A percentile compares a stretch with the other conserved stretches of the same genome.
Conservation (phyloP, 1,140 invertebrate species). For the Brachionus rubens region DNA sequence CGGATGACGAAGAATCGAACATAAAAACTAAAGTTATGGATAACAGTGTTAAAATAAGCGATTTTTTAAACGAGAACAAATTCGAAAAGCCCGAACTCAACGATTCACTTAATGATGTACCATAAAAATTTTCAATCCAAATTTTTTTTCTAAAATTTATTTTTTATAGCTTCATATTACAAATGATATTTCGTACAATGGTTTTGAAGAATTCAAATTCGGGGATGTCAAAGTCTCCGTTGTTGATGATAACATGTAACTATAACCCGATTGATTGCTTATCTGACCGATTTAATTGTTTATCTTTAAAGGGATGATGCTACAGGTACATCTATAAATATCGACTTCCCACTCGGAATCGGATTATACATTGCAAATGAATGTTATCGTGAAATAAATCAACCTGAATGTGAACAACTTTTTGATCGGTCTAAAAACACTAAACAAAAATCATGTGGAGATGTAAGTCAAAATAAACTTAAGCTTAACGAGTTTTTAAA, state of each 20-base stretch:
- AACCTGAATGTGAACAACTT: constrained; percentile 21
- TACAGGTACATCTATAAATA: constrained; percentile 24
- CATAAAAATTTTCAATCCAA: background rate
- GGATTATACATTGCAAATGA: constrained; percentile 39
- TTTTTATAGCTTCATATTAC: constrained; percentile 26
- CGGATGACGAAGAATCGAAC: constrained; percentile 1
- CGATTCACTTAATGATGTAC: constrained; percentile 7
- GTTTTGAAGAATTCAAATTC: constrained; percentile 44
- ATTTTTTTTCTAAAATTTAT: background rate
- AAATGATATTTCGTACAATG: constrained; percentile 39
- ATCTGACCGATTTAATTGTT: too few species aligned
- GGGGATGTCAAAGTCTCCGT: constrained; percentile 31
- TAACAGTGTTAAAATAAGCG: background rate
- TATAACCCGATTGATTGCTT: too few species aligned
- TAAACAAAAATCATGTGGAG: constrained; percentile 23
- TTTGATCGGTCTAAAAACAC: background rate
- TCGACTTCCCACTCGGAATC: constrained; percentile 35
- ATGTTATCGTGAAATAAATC: constrained; percentile 28
- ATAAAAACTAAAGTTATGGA: background rate
- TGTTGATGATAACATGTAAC: constrained; percentile 20
- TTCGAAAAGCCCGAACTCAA: constrained; percentile 9
- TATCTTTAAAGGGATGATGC: constrained; percentile 38
- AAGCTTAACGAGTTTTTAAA: background rate
- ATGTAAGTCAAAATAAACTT: background rate
- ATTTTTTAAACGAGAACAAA: constrained; percentile 5